Conservation (phyloP, 2,113 vertebrate species). For the Circaetus cinerascens region DNA sequence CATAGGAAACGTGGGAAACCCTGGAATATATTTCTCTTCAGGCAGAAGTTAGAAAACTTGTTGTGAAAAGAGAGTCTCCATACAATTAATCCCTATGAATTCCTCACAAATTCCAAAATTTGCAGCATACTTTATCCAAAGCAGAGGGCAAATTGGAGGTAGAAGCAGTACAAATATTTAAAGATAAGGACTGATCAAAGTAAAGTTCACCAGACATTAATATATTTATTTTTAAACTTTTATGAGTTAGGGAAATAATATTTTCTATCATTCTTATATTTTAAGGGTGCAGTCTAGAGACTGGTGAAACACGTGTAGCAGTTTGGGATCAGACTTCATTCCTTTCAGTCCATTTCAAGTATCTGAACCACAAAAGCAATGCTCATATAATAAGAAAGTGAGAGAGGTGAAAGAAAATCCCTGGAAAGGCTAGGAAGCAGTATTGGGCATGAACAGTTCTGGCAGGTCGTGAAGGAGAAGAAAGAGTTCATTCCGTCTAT, state of each 20-base stretch:
- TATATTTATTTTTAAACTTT: background rate
- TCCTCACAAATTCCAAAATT: background rate
- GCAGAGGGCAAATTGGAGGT: background rate
- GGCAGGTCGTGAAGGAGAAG: background rate
- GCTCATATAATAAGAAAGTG: background rate
- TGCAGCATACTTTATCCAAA: background rate
- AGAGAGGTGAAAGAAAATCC: background rate
- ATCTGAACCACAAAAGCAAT: background rate
- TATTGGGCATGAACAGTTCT: background rate
- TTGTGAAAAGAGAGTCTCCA: background rate
- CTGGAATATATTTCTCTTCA: background rate
- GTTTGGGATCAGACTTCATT: background rate
- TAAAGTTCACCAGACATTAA: background rate
- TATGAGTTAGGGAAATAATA: background rate
- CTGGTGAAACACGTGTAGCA: background rate
- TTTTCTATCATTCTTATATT: background rate
- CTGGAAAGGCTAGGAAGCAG: background rate
- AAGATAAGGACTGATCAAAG: background rate
- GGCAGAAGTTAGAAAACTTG: background rate
- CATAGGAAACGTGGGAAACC: background rate
- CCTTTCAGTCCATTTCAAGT: background rate
- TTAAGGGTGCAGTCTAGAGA: background rate
- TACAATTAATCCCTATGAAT: background rate
- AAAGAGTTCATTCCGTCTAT: background rate
- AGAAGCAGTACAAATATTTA: background rate